Conservation (phyloP, 2,797 vertebrate species). For the Platyrinchus mystaceus region DNA sequence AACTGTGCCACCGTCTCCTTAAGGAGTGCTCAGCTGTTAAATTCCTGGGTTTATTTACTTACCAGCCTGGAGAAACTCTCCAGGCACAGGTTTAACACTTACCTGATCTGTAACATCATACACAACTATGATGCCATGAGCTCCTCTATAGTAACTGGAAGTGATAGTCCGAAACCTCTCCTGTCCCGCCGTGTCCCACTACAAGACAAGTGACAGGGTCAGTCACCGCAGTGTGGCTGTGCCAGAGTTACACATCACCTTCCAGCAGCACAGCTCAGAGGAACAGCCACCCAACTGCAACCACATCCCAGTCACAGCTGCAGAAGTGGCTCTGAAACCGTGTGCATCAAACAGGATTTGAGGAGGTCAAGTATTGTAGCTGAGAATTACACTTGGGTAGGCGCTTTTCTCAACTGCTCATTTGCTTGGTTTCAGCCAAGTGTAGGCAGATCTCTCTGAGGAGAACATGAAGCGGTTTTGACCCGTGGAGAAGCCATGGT, state of each 20-base stretch:
- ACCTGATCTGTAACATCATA: slow-evolving; percentile 99
- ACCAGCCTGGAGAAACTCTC: neutral
- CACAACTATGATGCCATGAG: slow-evolving; percentile 98
- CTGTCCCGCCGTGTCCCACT: slow-evolving; percentile 99
- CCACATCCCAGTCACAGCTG: neutral
- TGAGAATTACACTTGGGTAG: neutral
- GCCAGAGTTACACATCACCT: fast-evolving
- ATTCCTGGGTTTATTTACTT: neutral
- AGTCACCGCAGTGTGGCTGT: neutral
- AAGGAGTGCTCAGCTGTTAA: neutral
- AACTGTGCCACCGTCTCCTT: neutral
- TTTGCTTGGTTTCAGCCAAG: neutral
- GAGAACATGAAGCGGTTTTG: neutral
- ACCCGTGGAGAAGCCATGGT: neutral
- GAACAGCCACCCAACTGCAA: neutral
- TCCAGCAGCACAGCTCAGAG: neutral
- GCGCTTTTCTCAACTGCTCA: neutral
- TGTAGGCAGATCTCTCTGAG: neutral
- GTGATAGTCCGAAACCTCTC: slow-evolving; percentile 98
- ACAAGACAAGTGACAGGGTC: slow-evolving; percentile 4
- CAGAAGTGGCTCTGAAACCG: neutral
- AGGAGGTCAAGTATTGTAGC: neutral
- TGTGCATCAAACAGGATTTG: fast-evolving
- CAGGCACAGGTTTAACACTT: neutral
- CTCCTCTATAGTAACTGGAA: slow-evolving; percentile 98